These are phyloP conservation scores for Butastur rufipennis DNA, from an alignment of 2,113 vertebrate genomes.

Conservation along the genomic window DNA sequence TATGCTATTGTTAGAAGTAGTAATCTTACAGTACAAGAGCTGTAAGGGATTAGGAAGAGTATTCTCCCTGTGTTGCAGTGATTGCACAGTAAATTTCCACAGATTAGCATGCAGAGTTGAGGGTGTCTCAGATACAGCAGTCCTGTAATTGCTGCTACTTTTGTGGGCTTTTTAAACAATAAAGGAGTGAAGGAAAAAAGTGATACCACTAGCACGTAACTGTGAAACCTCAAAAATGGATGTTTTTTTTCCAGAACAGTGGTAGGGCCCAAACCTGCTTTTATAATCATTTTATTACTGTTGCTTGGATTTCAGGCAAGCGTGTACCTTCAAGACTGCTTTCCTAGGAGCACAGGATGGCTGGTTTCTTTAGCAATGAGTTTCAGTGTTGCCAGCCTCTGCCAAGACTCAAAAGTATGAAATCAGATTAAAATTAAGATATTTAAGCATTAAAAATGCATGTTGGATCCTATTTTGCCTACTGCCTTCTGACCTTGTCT, in stretches of 20 bases:
- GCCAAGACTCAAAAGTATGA: not conserved
- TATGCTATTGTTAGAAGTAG: slow-evolving; percentile 24
- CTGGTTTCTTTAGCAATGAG: not conserved
- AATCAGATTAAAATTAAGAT: not conserved
- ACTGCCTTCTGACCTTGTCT: not conserved
- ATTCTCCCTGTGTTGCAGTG: not conserved
- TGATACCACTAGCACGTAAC: not conserved
- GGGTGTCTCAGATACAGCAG: not conserved
- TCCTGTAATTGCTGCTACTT: not conserved
- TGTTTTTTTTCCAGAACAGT: not conserved
- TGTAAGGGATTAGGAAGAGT: slow-evolving; percentile 21
- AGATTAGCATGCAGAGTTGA: not conserved
- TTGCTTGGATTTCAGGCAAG: not conserved
- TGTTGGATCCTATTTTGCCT: not conserved
- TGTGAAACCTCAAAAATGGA: not conserved
- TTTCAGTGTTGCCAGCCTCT: not conserved
- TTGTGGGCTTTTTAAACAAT: not conserved
- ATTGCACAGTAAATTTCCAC: slow-evolving; percentile 44
- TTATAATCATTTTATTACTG: not conserved
- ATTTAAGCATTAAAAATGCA: not conserved
- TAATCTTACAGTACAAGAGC: not conserved
- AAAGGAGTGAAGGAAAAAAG: not conserved
- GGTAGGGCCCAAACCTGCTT: not conserved
- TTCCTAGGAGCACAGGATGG: not conserved
- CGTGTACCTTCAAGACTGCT: not conserved